Evolutionary conservation across 1,140 invertebrate genomes (phyloP).

Genomic region (Gerris buenoi): DNA sequence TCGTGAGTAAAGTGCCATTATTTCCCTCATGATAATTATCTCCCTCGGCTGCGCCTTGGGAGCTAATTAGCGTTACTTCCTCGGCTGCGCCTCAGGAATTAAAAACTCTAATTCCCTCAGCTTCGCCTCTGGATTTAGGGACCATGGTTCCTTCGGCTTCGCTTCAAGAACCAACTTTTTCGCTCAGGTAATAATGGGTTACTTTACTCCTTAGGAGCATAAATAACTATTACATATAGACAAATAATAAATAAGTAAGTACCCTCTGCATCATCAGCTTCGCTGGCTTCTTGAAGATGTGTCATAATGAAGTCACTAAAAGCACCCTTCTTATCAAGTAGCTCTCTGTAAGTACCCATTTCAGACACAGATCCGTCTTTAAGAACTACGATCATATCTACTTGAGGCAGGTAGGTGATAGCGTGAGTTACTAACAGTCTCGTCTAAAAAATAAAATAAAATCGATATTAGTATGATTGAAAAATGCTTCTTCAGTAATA

Average conservation of each 20-base stretch:
- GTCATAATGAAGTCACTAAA: slow-evolving; percentile 69
- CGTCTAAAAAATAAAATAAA: slow-evolving; percentile 34
- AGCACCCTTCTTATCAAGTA: slow-evolving; percentile 62
- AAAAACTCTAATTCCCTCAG: too few relatives aligned
- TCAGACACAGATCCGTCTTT: slow-evolving; percentile 72
- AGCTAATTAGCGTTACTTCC: too few relatives aligned
- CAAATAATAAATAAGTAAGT: neutral
- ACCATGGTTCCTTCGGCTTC: too few relatives aligned
- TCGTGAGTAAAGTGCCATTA: too few relatives aligned
- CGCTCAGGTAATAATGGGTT: neutral
- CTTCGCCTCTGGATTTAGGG: too few relatives aligned
- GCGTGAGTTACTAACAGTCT: slow-evolving; percentile 77
- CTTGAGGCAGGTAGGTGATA: slow-evolving; percentile 73
- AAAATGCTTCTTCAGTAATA: neutral
- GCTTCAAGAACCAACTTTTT: neutral
- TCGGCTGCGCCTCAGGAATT: too few relatives aligned
- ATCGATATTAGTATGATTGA: neutral
- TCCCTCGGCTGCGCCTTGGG: too few relatives aligned
- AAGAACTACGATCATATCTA: slow-evolving; percentile 74
- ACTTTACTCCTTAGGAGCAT: too few relatives aligned
- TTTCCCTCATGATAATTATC: too few relatives aligned
- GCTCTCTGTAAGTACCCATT: slow-evolving; percentile 64
- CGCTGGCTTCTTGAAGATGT: slow-evolving; percentile 54
- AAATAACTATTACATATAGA: too few relatives aligned
- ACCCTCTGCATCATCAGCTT: slow-evolving; percentile 22